phyloP scores from a whole-genome alignment of 2,113 vertebrate genomes.

The Cariama cristata region DNA sequence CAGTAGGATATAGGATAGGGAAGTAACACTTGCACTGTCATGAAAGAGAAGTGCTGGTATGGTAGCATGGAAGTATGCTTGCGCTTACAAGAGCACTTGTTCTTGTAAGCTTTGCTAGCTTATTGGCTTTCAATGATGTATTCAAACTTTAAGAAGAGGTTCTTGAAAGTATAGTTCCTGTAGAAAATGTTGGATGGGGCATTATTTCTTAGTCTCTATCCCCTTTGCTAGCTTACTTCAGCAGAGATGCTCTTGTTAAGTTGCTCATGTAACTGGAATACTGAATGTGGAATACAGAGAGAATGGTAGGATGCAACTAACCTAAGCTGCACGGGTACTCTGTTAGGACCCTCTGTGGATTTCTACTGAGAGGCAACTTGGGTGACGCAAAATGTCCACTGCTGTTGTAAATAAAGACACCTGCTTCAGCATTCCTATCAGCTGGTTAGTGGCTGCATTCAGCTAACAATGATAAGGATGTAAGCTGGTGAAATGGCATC shows the following conservation, averaged over 20 bases:
- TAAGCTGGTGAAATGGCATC: not conserved
- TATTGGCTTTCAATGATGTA: not conserved
- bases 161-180: not conserved
- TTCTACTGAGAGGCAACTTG: not conserved
- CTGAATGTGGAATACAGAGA: not conserved
- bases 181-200: not conserved
- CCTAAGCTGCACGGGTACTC: not conserved
- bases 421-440: not conserved
- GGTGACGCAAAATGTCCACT: not conserved
- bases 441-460: not conserved
- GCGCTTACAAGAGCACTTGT: not conserved
- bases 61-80: accelerated
- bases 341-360: not conserved
- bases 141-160: not conserved
- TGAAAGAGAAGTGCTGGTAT: not conserved
- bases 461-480: not conserved
- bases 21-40: not conserved
- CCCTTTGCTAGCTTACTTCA: not conserved
- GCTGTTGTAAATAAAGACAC: not conserved
- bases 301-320: not conserved
- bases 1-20: too few relatives aligned
- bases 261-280: not conserved
- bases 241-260: not conserved
- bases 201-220: not conserved
- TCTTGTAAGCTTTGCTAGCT: not conserved